Percentiles rank a stretch among this genome's conserved stretches.
Evolutionary conservation across 2,888 invertebrate genomes (phyloP).

Genomic region (Drosophila monieri): DNA sequence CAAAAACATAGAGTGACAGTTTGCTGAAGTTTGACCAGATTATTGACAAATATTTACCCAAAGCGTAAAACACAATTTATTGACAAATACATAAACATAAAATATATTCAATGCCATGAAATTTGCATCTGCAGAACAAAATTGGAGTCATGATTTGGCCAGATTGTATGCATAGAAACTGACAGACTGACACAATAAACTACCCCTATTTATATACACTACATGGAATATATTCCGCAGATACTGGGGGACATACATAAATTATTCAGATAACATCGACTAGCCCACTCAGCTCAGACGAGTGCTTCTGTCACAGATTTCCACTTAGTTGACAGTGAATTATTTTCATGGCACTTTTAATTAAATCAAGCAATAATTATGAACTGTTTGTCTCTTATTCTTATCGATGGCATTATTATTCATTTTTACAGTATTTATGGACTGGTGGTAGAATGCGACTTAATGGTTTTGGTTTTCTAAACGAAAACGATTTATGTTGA

Average conservation of each 20-base stretch:
- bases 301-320: constrained; percentile 32
- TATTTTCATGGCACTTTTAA: constrained; percentile 44
- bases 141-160: constrained; percentile 4
- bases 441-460: constrained; percentile 9
- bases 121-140: constrained; percentile 20
- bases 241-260: constrained; percentile 15
- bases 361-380: constrained; percentile 47
- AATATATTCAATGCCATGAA: constrained; percentile 1
- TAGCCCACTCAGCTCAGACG: constrained; percentile 7
- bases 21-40: neutral
- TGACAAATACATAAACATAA: neutral
- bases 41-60: neutral
- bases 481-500: constrained; percentile 44
- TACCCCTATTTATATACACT: neutral
- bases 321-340: constrained; percentile 15
- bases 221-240: neutral
- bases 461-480: constrained; percentile 21
- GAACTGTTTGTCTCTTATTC: constrained; percentile 13
- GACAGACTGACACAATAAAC: neutral
- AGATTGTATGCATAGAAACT: constrained; percentile 17
- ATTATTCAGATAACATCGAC: constrained; percentile 45
- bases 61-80: neutral
- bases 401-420: constrained; percentile 28
- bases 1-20: too few relatives aligned
- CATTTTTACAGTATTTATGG: constrained; percentile 19